These are phyloP conservation scores for Cerastis rubricosa DNA, from an alignment of 2,888 invertebrate species.

Conservation along the genomic window DNA sequence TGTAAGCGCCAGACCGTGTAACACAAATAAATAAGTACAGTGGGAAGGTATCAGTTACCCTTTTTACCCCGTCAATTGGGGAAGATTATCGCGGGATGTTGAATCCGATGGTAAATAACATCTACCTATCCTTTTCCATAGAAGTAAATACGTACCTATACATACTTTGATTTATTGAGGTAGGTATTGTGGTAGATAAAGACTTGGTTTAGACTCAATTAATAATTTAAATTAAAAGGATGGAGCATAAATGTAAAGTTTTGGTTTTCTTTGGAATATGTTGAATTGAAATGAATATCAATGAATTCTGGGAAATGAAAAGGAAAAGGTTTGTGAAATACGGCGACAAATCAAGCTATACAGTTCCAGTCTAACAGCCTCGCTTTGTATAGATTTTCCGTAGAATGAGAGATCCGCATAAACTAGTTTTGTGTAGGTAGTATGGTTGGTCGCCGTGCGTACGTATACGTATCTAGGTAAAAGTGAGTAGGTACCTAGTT, in stretches of 20 bases:
- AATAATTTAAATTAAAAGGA: neutral
- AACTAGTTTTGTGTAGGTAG: too few relatives aligned
- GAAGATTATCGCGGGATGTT: conserved; percentile 9
- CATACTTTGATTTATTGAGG: too few relatives aligned
- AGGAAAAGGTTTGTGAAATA: neutral
- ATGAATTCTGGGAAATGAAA: neutral
- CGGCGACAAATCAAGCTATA: too few relatives aligned
- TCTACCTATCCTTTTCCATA: neutral
- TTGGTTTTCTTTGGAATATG: neutral
- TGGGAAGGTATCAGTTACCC: neutral
- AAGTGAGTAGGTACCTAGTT: too few relatives aligned
- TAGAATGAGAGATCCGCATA: too few relatives aligned
- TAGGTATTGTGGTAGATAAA: neutral
- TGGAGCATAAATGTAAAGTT: neutral
- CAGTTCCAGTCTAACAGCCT: too few relatives aligned
- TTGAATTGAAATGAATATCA: neutral
- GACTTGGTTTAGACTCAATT: neutral
- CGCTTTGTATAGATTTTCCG: too few relatives aligned
- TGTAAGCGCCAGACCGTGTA: conserved; percentile 6
- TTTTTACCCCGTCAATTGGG: conserved; percentile 9
- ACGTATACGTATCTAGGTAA: neutral
- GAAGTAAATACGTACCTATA: neutral
- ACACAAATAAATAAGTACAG: conserved; percentile 9
- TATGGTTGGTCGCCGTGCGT: too few relatives aligned
- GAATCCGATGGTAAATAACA: neutral